Base-by-base conservation (phyloP, 2,113 vertebrate genomes). In the Elephantulus edwardii region DNA sequence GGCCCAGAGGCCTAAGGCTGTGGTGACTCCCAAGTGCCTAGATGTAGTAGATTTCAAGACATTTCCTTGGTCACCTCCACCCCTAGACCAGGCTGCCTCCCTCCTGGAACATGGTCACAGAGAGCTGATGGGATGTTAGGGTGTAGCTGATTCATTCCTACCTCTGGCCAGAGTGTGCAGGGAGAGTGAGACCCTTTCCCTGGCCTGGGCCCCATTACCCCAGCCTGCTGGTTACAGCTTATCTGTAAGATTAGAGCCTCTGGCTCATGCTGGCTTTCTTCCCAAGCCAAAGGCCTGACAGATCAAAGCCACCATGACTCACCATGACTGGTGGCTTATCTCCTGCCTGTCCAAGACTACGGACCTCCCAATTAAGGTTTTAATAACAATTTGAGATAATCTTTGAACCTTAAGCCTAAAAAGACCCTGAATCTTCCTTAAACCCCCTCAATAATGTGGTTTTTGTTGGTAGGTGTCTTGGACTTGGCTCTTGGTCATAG, bases 231-330 rank as follows among this genome's bases (percentile, higher is more conserved):
- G 80, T 50, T 79, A 16, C 46, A 64, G 82, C 79, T 96, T 95
- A 96, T 96, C 96, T 92, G 84, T 54, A 30, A 92, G 98, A 98
- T 99, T 98, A 97, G 97, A 94, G 95, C 97, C 96, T 97, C 98
- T 92, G 96, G 96, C 96, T 95, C 96, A 96, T 95, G 87, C 96
- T 97, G 97, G 76, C 93, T 97, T 98, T 98, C 97, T 96, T 97
- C 97, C 94, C 86, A 96, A 94, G 98, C 97, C 97, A 97, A 98
- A 97, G 95, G 97, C 96, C 97, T 97, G 95, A 96, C 86, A 97
- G 98, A 99, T 99, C 98, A 99, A 99, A 99, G 98, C 84, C 84
- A 44, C 91, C 91, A 44, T 94, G 92, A 95, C 98, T 98, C 98
- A 96, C 95, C n/a, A 96, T 88, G 81, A 91, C 87, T 89, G 76